Evolutionary conservation across 2,888 invertebrate species (phyloP).

Genomic region (Suillia variegata): DNA sequence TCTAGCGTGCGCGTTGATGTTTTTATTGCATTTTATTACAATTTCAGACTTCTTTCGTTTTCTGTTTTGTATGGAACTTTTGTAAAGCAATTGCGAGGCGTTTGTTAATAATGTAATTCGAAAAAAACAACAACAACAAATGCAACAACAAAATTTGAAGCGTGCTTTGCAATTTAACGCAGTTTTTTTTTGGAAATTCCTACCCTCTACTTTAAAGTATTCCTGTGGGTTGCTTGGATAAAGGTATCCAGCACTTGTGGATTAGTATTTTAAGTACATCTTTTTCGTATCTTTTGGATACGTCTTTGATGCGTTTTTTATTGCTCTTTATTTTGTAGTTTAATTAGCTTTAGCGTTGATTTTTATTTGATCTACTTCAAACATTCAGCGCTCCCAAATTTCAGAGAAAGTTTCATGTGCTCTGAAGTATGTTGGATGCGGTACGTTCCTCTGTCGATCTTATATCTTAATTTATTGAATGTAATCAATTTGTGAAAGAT

Average conservation of each 20-base stretch:
- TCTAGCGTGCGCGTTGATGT: not conserved
- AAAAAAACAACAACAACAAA: too few species aligned
- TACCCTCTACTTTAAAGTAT: too few species aligned
- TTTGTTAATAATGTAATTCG: not conserved
- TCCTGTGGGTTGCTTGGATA: too few species aligned
- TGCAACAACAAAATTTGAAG: not conserved
- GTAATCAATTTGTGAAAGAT: too few species aligned
- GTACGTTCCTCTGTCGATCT: too few species aligned
- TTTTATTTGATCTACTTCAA: not conserved
- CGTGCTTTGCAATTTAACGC: not conserved
- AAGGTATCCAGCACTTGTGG: not conserved
- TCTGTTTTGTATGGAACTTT: too few species aligned
- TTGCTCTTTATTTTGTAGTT: slow-evolving; percentile 9
- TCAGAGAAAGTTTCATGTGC: too few species aligned
- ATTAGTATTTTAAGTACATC: not conserved
- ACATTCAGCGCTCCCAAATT: too few species aligned
- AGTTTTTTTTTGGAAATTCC: too few species aligned
- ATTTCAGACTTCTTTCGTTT: not conserved
- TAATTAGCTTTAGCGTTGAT: slow-evolving; percentile 11
- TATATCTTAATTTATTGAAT: too few species aligned
- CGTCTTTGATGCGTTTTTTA: slow-evolving; percentile 14
- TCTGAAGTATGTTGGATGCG: not conserved
- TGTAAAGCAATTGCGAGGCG: not conserved
- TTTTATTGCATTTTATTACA: slow-evolving; percentile 4
- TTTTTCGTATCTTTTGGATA: too few species aligned